Evolutionary conservation across 2,888 invertebrate genomes (phyloP).

Genomic region (Cenopis cana): DNA sequence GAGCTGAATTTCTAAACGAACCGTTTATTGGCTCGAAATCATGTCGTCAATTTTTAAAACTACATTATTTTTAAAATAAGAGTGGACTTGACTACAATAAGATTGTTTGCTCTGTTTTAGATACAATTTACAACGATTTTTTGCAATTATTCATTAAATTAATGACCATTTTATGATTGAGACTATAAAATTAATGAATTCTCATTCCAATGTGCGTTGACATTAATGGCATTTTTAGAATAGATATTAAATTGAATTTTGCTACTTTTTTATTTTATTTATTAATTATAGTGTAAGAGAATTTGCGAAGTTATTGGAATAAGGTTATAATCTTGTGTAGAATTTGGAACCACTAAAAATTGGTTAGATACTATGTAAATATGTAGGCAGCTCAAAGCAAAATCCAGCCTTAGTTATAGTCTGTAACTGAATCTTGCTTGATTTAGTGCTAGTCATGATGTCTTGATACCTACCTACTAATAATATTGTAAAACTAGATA

Average conservation of each 20-base stretch:
- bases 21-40: background rate
- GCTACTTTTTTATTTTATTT: slow-evolving; percentile 13
- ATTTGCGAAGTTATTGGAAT: slow-evolving; percentile 1
- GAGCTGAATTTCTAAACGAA: background rate
- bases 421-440: background rate
- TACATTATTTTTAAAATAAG: background rate
- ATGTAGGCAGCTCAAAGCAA: slow-evolving; percentile 15
- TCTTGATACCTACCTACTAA: background rate
- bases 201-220: slow-evolving; percentile 32
- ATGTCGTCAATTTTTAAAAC: background rate
- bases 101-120: background rate
- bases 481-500: background rate
- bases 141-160: background rate
- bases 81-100: background rate
- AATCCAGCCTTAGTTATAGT: background rate
- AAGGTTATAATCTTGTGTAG: background rate
- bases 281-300: slow-evolving; percentile 31
- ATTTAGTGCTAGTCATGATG: slow-evolving; percentile 21
- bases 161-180: background rate
- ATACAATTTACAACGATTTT: background rate
- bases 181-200: background rate
- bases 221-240: slow-evolving; percentile 31
- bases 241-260: slow-evolving; percentile 18
- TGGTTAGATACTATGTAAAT: background rate
- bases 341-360: background rate